These are phyloP conservation scores for Myiotriccus ornatus DNA, from an alignment of 2,797 vertebrate species.

Conservation along the genomic window DNA sequence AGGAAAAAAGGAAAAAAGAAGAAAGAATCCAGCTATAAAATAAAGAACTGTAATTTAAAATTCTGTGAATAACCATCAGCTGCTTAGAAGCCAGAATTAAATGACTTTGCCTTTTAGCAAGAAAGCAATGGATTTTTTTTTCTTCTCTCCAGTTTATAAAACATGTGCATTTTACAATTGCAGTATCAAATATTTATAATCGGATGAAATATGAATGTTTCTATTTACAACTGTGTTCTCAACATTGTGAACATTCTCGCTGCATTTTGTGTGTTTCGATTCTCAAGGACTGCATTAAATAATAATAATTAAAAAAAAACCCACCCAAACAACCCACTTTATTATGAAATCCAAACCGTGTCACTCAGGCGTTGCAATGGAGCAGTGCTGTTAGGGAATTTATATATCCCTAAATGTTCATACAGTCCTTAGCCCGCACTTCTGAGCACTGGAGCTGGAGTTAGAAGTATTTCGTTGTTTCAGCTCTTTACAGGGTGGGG, in stretches of 20 bases:
- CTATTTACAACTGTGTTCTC: constrained; percentile 74
- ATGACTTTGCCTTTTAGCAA: constrained; percentile 69
- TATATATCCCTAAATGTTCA: neutral
- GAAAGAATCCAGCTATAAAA: constrained; percentile 40
- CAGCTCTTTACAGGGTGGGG: neutral
- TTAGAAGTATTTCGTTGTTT: neutral
- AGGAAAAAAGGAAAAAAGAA: neutral
- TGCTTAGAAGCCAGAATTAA: constrained; percentile 62
- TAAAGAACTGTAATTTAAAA: constrained; percentile 68
- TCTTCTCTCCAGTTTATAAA: constrained; percentile 64
- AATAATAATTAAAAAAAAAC: constrained; percentile 24
- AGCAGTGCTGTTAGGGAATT: neutral
- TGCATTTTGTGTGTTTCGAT: constrained; percentile 76
- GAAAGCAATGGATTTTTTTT: constrained; percentile 52
- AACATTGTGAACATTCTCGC: constrained; percentile 73
- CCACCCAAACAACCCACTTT: neutral
- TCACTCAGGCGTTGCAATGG: neutral
- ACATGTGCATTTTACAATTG: constrained; percentile 70
- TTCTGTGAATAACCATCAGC: constrained; percentile 69
- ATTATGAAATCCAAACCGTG: constrained; percentile 52
- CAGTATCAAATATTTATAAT: constrained; percentile 79
- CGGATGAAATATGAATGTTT: constrained; percentile 78
- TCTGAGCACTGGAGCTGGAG: neutral
- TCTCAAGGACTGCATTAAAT: constrained; percentile 75
- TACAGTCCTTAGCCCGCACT: neutral